A percentile compares a stretch with the other conserved stretches of the same genome.
Conservation (phyloP, 2,113 vertebrate genomes). For the Herpetotheres cachinnans region DNA sequence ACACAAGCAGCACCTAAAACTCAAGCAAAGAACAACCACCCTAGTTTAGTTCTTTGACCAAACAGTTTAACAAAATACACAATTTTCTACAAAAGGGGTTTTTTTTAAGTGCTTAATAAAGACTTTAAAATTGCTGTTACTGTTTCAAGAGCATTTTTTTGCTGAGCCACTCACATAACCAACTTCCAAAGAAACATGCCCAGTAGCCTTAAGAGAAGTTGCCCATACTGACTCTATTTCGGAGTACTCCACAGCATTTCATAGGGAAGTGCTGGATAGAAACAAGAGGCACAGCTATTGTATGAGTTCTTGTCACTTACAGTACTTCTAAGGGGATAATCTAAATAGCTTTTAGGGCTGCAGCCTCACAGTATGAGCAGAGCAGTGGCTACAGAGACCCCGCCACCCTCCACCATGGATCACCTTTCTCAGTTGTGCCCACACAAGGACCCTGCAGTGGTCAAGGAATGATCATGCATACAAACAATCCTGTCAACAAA, state of each 20-base stretch:
- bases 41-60: background rate
- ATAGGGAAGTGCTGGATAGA: background rate
- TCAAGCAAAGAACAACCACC: background rate
- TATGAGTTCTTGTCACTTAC: background rate
- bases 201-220: background rate
- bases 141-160: background rate
- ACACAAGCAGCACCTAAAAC: background rate
- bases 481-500: background rate
- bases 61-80: background rate
- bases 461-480: background rate
- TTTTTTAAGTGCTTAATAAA: background rate
- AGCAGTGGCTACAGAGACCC: accelerated
- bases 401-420: background rate
- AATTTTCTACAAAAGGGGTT: background rate
- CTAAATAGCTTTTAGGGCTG: background rate
- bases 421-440: background rate
- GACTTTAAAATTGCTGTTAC: background rate
- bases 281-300: background rate
- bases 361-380: background rate
- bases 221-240: background rate
- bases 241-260: background rate
- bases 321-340: background rate
- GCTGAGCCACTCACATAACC: background rate
- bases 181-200: background rate
- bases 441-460: background rate